Evolutionary conservation across 2,888 invertebrate genomes (phyloP).

Genomic region (Colostygia pectinataria): DNA sequence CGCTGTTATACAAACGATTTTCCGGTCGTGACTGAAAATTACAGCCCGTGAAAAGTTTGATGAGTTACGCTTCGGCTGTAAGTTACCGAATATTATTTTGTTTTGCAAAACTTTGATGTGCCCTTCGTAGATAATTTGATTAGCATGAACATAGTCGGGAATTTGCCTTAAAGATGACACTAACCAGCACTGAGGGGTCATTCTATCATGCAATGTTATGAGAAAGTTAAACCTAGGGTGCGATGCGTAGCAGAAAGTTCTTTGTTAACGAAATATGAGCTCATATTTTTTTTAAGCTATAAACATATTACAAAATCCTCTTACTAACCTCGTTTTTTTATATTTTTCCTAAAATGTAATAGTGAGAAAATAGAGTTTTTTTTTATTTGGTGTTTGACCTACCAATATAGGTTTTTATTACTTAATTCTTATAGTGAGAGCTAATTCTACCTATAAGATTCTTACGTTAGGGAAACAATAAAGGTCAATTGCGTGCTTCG

Average conservation of each 20-base stretch:
- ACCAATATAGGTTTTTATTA: too few relatives aligned
- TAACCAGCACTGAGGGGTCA: not conserved
- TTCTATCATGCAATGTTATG: conserved; percentile 41
- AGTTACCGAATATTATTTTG: conserved; percentile 19
- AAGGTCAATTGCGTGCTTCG: conserved; percentile 40
- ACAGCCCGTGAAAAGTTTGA: conserved; percentile 32
- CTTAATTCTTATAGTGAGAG: not conserved
- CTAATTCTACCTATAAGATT: not conserved
- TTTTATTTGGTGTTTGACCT: not conserved
- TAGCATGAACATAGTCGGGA: not conserved
- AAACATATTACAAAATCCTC: too few relatives aligned
- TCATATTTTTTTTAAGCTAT: too few relatives aligned
- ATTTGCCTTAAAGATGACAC: not conserved
- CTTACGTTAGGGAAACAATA: conserved; percentile 19
- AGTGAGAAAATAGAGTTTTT: conserved; percentile 45
- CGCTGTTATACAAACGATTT: conserved; percentile 27
- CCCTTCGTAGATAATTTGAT: conserved; percentile 15
- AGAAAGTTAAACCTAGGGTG: conserved; percentile 35
- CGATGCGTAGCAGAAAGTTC: too few relatives aligned
- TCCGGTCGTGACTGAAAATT: conserved; percentile 31
- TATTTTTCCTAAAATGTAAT: too few relatives aligned
- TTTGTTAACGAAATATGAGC: too few relatives aligned
- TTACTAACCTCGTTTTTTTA: too few relatives aligned
- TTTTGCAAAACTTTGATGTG: conserved; percentile 25
- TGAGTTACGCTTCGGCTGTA: conserved; percentile 25